phyloP scores from a whole-genome alignment of 2,797 vertebrate genomes.

The Myripristis murdjan region DNA sequence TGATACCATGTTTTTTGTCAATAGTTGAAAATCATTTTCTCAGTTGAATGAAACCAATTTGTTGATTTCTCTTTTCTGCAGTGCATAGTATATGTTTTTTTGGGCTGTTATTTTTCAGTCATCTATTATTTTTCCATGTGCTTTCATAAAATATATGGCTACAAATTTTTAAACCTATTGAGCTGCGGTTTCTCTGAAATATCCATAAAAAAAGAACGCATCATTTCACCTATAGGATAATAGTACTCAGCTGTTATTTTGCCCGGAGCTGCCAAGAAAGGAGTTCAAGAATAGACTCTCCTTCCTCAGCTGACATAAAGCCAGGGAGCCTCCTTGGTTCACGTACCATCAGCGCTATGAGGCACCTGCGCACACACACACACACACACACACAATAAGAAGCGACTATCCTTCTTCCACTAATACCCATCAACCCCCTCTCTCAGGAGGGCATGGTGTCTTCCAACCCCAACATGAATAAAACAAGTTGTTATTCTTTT shows the following conservation, averaged over 20 bases:
- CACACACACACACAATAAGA: constrained; percentile 53
- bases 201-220: background rate
- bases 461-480: constrained; percentile 81
- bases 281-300: constrained; percentile 27
- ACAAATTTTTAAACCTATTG: background rate
- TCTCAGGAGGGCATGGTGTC: constrained; percentile 76
- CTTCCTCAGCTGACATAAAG: constrained; percentile 43
- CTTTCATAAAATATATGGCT: background rate
- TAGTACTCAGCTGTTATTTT: constrained; percentile 6
- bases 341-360: constrained; percentile 37
- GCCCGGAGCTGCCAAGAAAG: constrained; percentile 34
- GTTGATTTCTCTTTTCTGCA: no score
- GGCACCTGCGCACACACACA: constrained; percentile 40
- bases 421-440: constrained; percentile 73
- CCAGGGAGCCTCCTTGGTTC: constrained; percentile 36
- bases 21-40: no score
- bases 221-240: background rate
- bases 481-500: constrained; percentile 86
- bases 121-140: background rate
- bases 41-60: no score
- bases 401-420: constrained; percentile 57
- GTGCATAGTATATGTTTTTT: no score
- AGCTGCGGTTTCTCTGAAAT: background rate
- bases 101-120: background rate
- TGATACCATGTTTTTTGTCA: no score